phyloP scores from a whole-genome alignment of 2,113 vertebrate genomes.

The Caranx melampygus region DNA sequence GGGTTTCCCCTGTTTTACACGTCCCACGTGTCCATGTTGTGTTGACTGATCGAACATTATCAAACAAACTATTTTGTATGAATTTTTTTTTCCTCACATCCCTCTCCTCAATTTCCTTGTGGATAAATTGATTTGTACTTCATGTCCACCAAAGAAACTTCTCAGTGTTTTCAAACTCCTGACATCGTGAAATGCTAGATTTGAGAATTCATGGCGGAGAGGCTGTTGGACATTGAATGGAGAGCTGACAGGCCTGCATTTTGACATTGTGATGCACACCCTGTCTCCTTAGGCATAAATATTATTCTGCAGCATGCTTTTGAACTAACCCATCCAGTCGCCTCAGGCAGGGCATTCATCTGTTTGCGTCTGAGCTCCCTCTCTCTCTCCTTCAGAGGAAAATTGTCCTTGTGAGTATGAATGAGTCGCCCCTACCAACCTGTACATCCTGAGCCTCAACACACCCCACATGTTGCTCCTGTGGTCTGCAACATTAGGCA shows the following conservation, averaged over 20 bases:
- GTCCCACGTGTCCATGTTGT: not conserved
- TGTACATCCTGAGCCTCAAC: conserved; percentile 12
- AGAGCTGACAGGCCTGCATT: not conserved
- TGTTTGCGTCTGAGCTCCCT: conserved; percentile 37
- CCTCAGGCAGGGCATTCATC: conserved; percentile 57
- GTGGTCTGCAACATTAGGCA: not conserved
- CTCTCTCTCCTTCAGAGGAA: conserved; percentile 28
- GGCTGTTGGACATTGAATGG: not conserved
- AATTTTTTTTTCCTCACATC: not conserved
- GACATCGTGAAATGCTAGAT: not conserved
- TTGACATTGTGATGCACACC: conserved; percentile 28
- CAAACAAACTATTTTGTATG: not conserved
- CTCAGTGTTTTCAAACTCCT: not conserved
- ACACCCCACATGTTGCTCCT: not conserved
- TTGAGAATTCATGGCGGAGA: not conserved
- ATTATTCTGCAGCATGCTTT: conserved; percentile 53
- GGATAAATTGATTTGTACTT: not conserved
- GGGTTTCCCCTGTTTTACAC: not conserved
- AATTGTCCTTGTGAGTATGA: conserved; percentile 41
- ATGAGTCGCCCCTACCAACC: conserved; percentile 37
- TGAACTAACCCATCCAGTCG: conserved; percentile 45
- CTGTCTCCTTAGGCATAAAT: conserved; percentile 41
- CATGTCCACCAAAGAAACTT: not conserved
- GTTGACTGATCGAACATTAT: conserved; percentile 21
- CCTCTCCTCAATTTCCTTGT: not conserved